Evolutionary conservation across 1,140 invertebrate genomes (phyloP).

Genomic region (Drosophila saltans): DNA sequence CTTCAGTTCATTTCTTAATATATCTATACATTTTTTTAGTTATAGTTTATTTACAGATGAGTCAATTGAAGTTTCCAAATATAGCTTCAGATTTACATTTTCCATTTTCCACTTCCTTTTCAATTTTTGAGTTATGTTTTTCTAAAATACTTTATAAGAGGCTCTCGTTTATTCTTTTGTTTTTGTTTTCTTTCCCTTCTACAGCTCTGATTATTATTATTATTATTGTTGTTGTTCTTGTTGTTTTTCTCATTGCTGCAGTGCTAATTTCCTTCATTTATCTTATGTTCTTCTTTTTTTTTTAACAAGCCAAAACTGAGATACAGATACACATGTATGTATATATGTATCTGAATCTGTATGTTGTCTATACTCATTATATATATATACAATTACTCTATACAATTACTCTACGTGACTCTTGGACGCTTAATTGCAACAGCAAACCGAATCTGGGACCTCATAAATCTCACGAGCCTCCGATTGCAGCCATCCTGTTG

Average conservation of each 20-base stretch:
- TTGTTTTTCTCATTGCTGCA: conserved; percentile 20
- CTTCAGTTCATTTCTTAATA: too few species aligned
- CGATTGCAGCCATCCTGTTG: conserved; percentile 47
- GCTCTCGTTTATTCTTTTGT: too few species aligned
- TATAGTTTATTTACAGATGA: too few species aligned
- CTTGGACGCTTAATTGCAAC: conserved; percentile 57
- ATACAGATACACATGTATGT: not conserved
- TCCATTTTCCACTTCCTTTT: too few species aligned
- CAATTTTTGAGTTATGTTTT: too few species aligned
- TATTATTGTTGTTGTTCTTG: conserved; percentile 8
- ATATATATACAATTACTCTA: conserved; percentile 52
- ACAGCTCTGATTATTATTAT: conserved; percentile 2
- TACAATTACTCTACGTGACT: conserved; percentile 52
- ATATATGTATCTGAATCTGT: not conserved
- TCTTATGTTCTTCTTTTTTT: conserved; percentile 45
- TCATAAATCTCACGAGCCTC: conserved; percentile 75
- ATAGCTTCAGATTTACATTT: too few species aligned
- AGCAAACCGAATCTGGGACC: conserved; percentile 27
- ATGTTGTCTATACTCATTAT: too few species aligned
- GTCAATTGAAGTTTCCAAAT: too few species aligned
- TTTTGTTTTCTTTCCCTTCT: not conserved
- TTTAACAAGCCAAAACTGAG: conserved; percentile 15
- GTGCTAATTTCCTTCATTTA: conserved; percentile 72
- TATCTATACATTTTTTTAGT: too few species aligned
- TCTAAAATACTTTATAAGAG: too few species aligned